phyloP scores from a whole-genome alignment of 1,140 invertebrate species.

The Drosophila nigrodunni region DNA sequence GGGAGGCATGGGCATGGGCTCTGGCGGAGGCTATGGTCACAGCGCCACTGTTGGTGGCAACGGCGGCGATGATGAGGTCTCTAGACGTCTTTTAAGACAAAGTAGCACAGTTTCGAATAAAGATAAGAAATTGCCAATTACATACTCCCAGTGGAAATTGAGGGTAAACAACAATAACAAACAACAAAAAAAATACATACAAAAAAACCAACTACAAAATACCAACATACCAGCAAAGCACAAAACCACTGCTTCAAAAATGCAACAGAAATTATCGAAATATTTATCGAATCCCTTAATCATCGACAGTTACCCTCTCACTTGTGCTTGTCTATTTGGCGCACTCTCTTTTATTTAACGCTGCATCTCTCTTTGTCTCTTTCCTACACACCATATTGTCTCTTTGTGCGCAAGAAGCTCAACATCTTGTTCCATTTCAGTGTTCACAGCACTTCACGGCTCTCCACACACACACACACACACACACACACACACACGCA shows the following conservation, averaged over 20 bases:
- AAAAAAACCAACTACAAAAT: slow-evolving; percentile 4
- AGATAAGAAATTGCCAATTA: slow-evolving; percentile 85
- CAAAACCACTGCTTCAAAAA: neutral
- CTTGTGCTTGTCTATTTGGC: slow-evolving; percentile 13
- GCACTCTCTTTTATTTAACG: slow-evolving; percentile 12
- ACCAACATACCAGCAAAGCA: slow-evolving; percentile 34
- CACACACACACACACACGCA: neutral
- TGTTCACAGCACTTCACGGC: neutral
- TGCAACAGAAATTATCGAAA: slow-evolving; percentile 26
- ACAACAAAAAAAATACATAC: slow-evolving; percentile 31
- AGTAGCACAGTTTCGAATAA: slow-evolving; percentile 83
- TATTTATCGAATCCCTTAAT: slow-evolving; percentile 2
- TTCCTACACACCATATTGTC: neutral
- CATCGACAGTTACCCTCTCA: slow-evolving; percentile 23
- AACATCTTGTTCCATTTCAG: slow-evolving; percentile 24
- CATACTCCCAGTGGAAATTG: slow-evolving; percentile 85
- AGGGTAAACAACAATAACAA: slow-evolving; percentile 75
- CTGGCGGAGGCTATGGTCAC: slow-evolving; percentile 9
- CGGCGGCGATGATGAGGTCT: slow-evolving; percentile 80
- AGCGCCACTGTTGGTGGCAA: slow-evolving; percentile 29
- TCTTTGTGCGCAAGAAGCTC: slow-evolving; percentile 24
- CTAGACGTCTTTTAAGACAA: slow-evolving; percentile 83
- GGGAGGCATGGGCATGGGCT: neutral
- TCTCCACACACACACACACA: neutral
- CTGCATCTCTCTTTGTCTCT: slow-evolving; percentile 17